Evolutionary conservation across 2,888 invertebrate genomes (phyloP).

Genomic region (Dioctria rufipes): DNA sequence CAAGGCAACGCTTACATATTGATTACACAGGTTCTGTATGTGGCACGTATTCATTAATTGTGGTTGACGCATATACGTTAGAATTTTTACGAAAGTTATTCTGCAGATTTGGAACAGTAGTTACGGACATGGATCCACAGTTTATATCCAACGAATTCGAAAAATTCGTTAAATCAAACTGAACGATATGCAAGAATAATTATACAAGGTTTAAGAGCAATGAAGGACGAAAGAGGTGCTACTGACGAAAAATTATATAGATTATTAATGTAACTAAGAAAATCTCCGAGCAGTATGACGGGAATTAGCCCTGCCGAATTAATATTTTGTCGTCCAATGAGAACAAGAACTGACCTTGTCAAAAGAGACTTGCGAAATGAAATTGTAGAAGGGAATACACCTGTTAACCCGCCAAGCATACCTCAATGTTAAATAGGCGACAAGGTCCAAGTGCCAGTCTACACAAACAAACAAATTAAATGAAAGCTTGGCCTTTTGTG

Average conservation of each 20-base stretch:
- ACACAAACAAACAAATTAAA: not conserved
- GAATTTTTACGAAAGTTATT: not conserved
- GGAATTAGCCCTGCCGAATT: not conserved
- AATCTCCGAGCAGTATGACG: not conserved
- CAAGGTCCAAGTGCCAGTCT: not conserved
- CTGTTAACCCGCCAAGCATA: not conserved
- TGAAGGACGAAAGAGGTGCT: not conserved
- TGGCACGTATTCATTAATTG: not conserved
- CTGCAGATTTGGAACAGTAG: not conserved
- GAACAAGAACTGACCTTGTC: not conserved
- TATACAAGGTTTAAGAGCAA: constrained; percentile 44
- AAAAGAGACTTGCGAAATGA: not conserved
- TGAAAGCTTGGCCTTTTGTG: not conserved
- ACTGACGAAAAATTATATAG: not conserved
- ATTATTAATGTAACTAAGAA: not conserved
- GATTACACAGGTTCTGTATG: not conserved
- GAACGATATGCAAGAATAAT: constrained; percentile 60
- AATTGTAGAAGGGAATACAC: not conserved
- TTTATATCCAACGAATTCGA: not conserved
- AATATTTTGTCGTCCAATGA: not conserved
- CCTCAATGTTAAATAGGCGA: not conserved
- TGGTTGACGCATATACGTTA: not conserved
- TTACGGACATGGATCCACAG: not conserved
- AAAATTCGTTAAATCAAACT: constrained; percentile 52
- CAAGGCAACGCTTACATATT: not conserved